phyloP scores from a whole-genome alignment of 2,113 vertebrate species.

The Clinocottus analis region DNA sequence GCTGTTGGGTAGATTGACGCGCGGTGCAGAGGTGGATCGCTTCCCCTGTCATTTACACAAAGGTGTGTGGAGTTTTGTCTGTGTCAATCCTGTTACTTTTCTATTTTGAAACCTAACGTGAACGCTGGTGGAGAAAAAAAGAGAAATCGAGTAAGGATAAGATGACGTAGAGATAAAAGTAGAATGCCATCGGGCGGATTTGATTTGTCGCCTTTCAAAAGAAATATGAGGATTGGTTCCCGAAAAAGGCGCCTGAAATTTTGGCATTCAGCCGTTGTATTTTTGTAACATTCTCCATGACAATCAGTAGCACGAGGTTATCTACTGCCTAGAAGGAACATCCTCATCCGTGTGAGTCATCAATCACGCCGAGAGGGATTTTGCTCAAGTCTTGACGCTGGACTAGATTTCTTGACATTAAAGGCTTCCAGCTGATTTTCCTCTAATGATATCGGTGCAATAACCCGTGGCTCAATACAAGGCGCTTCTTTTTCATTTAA shows the following conservation, averaged over 20 bases:
- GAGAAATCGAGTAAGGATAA: background rate
- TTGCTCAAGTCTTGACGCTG: constrained; percentile 20
- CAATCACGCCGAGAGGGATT: constrained; percentile 45
- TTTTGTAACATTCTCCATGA: constrained; percentile 6
- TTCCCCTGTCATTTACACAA: constrained; percentile 6
- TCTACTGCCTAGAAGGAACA: constrained; percentile 13
- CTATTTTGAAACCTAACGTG: constrained; percentile 11
- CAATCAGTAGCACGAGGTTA: constrained; percentile 21
- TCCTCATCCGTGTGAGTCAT: constrained; percentile 32
- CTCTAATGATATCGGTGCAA: background rate
- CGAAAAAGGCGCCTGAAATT: background rate
- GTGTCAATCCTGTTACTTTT: constrained; percentile 7
- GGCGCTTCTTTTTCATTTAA: background rate
- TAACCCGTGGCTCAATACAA: background rate
- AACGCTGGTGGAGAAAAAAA: constrained; percentile 1
- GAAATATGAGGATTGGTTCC: background rate
- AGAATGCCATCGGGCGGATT: background rate
- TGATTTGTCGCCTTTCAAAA: constrained; percentile 15
- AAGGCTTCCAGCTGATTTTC: constrained; percentile 12
- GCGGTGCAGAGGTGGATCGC: constrained; percentile 2
- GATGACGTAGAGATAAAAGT: too few species aligned
- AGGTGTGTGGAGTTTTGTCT: background rate
- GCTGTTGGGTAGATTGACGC: constrained; percentile 2
- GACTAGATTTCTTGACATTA: constrained; percentile 42
- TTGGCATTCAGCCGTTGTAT: background rate